Conservation (phyloP, 2,113 vertebrate species). For the Crotophaga sulcirostris region DNA sequence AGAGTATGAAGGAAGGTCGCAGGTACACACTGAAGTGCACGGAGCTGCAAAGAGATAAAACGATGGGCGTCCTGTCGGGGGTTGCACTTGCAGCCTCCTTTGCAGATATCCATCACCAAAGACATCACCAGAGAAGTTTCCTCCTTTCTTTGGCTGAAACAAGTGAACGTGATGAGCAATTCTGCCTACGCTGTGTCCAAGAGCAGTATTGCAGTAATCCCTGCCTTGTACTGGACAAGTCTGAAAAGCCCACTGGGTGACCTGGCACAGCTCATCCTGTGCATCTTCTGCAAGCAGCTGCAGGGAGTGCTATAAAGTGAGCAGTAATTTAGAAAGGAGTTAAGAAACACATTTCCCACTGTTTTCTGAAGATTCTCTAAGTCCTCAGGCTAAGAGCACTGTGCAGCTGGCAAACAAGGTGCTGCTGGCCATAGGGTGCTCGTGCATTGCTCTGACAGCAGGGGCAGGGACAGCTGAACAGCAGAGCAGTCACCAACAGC, state of each 20-base stretch:
- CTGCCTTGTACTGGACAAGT: accelerated
- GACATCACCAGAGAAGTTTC: background rate
- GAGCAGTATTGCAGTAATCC: background rate
- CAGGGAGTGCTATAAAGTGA: background rate
- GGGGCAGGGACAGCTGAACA: background rate
- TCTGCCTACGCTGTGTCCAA: background rate
- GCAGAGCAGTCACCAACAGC: background rate
- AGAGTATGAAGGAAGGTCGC: background rate
- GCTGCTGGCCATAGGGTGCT: background rate
- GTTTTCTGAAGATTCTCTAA: background rate
- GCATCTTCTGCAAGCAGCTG: background rate
- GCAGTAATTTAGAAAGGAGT: background rate
- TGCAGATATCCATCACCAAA: background rate
- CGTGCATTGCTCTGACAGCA: background rate
- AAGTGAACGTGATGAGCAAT: background rate
- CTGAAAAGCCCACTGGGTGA: background rate
- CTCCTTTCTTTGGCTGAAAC: background rate
- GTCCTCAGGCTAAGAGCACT: background rate
- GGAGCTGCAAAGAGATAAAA: background rate
- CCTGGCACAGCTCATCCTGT: background rate
- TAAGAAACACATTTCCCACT: background rate
- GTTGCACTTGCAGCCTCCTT: background rate
- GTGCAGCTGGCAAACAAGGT: background rate
- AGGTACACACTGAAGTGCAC: background rate
- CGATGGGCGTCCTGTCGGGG: background rate